These are phyloP conservation scores for Abrostola triplasia DNA, from an alignment of 2,888 invertebrate species.

Conservation along the genomic window DNA sequence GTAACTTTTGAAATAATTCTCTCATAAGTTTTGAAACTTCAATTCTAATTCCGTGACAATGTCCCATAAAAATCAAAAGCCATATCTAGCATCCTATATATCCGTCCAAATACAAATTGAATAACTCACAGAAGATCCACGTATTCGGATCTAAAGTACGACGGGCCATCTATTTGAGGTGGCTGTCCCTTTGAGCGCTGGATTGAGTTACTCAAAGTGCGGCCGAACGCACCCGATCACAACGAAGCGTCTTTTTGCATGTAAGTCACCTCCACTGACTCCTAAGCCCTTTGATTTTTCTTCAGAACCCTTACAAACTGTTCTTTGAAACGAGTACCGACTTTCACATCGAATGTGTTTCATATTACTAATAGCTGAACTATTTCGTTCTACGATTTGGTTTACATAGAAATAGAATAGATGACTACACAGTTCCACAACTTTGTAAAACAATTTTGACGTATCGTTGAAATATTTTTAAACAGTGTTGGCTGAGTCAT, in stretches of 20 bases:
- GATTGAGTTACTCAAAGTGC: constrained; percentile 74
- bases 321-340: constrained; percentile 13
- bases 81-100: constrained; percentile 56
- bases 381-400: background rate
- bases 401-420: background rate
- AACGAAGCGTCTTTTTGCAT: constrained; percentile 63
- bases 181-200: constrained; percentile 78
- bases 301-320: constrained; percentile 14
- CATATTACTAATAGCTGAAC: background rate
- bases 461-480: constrained; percentile 1
- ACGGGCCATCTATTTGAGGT: constrained; percentile 81
- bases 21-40: no score
- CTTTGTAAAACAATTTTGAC: background rate
- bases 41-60: no score
- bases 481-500: constrained; percentile 5
- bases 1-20: no score
- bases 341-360: constrained; percentile 20
- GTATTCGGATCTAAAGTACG: constrained; percentile 78
- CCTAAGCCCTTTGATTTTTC: constrained; percentile 50
- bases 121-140: constrained; percentile 85
- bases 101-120: constrained; percentile 80
- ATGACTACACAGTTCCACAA: background rate
- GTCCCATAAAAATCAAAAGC: constrained; percentile 3
- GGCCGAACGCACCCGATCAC: constrained; percentile 57
- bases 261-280: constrained; percentile 26